phyloP scores from a whole-genome alignment of 2,113 vertebrate species.

The Nettapus auritus region DNA sequence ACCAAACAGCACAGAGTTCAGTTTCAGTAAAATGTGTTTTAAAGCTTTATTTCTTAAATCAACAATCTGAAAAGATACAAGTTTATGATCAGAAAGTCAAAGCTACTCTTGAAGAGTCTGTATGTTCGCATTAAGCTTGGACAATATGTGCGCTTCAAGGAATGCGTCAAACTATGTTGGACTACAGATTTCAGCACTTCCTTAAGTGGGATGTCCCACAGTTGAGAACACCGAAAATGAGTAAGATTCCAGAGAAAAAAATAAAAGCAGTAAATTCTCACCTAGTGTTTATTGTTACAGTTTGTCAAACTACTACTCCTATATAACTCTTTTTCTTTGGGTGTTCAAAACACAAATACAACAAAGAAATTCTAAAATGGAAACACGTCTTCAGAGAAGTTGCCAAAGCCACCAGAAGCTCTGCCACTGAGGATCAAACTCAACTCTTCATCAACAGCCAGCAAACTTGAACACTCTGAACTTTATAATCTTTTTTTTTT shows the following conservation, averaged over 20 bases:
- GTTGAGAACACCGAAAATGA: background rate
- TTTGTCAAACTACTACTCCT: background rate
- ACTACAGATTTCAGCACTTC: background rate
- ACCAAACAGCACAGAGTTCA: background rate
- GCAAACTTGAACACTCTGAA: background rate
- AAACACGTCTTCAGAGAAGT: background rate
- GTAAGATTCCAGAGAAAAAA: background rate
- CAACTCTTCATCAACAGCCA: background rate
- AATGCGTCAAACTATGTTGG: rapidly evolving
- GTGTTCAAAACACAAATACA: background rate
- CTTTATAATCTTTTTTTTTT: background rate
- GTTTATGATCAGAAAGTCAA: background rate
- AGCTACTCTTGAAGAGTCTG: background rate
- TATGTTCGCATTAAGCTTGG: background rate
- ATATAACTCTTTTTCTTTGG: rapidly evolving
- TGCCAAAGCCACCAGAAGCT: background rate
- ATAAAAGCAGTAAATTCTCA: background rate
- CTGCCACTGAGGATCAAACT: background rate
- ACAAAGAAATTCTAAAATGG: background rate
- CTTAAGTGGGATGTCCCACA: background rate
- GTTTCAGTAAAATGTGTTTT: background rate
- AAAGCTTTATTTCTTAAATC: background rate
- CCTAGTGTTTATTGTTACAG: background rate
- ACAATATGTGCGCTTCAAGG: background rate
- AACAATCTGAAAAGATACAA: background rate